phyloP scores from a whole-genome alignment of 1,140 invertebrate genomes.

The Mizuhopecten yessoensis region DNA sequence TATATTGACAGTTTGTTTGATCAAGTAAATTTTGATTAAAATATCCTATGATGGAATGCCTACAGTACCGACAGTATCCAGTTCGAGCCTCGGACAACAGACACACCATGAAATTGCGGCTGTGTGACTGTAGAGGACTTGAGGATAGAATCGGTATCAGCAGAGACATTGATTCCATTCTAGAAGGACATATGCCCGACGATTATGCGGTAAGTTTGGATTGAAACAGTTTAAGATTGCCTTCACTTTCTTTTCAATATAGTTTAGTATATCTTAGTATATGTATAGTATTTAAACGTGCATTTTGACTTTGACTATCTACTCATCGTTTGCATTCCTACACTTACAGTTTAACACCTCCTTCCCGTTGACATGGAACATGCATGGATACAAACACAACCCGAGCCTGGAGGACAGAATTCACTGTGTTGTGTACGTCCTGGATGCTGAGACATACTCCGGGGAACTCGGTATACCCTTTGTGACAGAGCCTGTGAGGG shows the following conservation, averaged over 20 bases:
- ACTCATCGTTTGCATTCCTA: too few species aligned
- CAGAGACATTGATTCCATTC: constrained; percentile 55
- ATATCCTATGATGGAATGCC: neutral
- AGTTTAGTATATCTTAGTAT: too few species aligned
- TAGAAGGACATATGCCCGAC: constrained; percentile 65
- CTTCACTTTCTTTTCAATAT: too few species aligned
- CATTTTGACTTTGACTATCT: too few species aligned
- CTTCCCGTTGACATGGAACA: neutral
- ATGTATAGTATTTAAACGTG: too few species aligned
- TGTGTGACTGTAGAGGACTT: constrained; percentile 65
- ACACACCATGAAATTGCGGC: constrained; percentile 50
- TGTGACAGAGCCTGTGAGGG: neutral
- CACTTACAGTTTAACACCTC: neutral
- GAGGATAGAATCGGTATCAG: constrained; percentile 62
- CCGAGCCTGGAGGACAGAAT: neutral
- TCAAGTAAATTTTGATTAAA: too few species aligned
- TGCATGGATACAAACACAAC: neutral
- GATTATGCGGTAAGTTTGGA: constrained; percentile 43
- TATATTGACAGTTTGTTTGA: too few species aligned
- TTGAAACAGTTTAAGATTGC: too few species aligned
- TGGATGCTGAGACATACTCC: neutral
- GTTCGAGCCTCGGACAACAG: constrained; percentile 4
- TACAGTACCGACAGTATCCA: constrained; percentile 50
- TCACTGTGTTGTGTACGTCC: neutral
- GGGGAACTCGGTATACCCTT: neutral